Base-by-base conservation (phyloP, 2,113 vertebrate species). In the Baryphthengus martii region DNA sequence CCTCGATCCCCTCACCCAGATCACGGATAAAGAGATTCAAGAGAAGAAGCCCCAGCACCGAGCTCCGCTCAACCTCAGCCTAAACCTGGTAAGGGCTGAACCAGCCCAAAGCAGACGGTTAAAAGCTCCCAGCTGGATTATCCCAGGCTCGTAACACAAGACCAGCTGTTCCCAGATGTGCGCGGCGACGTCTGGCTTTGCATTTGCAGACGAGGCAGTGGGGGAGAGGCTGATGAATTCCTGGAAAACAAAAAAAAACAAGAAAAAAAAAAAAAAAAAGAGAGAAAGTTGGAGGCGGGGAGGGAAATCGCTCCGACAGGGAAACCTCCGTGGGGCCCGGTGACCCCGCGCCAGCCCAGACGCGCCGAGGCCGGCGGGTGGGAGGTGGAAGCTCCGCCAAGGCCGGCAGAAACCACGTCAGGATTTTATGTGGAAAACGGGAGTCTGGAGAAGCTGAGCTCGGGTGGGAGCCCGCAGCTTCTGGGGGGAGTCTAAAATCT, bases 381-480 rank as follows among this genome's bases (percentile, higher is more conserved):
- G 74, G 23, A 28, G 67, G 66, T 6, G 47, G 70, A 17, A 45
- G 3, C 52, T 17, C 53, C 2, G 0, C 15, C 15, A 40, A 74
- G 19, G 29, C 23, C 1, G 0, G 45, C 15, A 5, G 1, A 8
- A 61, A 52, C 8, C 0, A 1, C 0, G 0, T 3, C 0, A 0
- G 19, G 44, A 24, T 10, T 71, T 9, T 1, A 17, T 0, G n/a
- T 13, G 55, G 15, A 29, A 79, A 89, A 23, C 0, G 16, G 72
- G 31, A 26, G 31, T 66, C 37, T 9, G 62, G 84, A 29, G 25
- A 82, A 25, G 89, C 6, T 17, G 81, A 83, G 35, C 33, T 37
- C 3, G 2, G 35, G 11, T 4, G 3, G 0, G 33, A 68, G 14
- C 39, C 83, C 3, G 1, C 12, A 9, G 6, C 0, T 1, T 28